A percentile compares a stretch with the other conserved stretches of the same genome.
These are phyloP conservation scores for Ooceraea biroi DNA, from an alignment of 1,140 invertebrate genomes.

Conservation along the genomic window DNA sequence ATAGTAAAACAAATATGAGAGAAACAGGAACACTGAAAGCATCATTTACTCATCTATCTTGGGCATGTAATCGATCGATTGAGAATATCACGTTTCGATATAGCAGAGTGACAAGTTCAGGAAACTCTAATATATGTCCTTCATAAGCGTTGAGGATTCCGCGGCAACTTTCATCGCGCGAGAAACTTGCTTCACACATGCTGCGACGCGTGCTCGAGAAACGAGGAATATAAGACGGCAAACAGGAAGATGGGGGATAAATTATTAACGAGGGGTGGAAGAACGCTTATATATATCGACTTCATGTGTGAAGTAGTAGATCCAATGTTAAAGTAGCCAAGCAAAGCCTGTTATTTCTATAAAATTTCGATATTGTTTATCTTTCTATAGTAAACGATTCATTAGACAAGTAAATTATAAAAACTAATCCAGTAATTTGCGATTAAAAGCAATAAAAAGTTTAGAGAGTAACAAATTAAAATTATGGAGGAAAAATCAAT, in stretches of 20 bases:
- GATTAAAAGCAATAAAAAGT: too few relatives aligned
- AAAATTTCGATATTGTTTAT: slow-evolving; percentile 11
- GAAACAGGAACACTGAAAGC: not conserved
- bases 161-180: slow-evolving; percentile 36
- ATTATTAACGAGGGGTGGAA: slow-evolving; percentile 23
- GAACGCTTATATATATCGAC: slow-evolving; percentile 15
- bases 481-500: too few relatives aligned
- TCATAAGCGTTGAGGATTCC: slow-evolving; percentile 57
- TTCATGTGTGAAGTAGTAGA: not conserved
- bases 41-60: not conserved
- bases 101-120: slow-evolving; percentile 26
- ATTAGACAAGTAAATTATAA: not conserved
- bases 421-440: slow-evolving; percentile 1
- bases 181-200: slow-evolving; percentile 62
- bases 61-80: slow-evolving; percentile 25
- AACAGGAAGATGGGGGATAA: slow-evolving; percentile 17
- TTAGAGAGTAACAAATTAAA: too few relatives aligned
- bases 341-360: not conserved
- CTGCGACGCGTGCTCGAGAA: slow-evolving; percentile 22
- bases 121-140: slow-evolving; percentile 62
- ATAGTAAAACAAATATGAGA: not conserved
- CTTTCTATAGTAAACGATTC: not conserved
- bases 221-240: slow-evolving; percentile 11
- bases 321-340: not conserved
- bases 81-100: slow-evolving; percentile 3